Base-by-base conservation (phyloP, 1,140 invertebrate species). In the Zaprionus kolodkinae region DNA sequence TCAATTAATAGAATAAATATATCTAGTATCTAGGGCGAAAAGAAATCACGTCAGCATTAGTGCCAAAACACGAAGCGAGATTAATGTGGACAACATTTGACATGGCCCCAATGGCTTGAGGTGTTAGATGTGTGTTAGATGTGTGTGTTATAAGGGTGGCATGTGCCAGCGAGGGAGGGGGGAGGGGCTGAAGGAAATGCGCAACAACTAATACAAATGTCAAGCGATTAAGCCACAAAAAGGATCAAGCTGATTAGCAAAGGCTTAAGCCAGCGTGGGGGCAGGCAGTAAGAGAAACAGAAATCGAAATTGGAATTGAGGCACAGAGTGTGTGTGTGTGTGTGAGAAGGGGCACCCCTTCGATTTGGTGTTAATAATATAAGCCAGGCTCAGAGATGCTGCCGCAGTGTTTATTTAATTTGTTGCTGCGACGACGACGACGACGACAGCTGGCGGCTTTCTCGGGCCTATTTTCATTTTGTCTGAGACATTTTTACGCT, bases 341-440 rank as follows among this genome's bases (percentile, higher is more conserved):
- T 2, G n/a, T 1, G 52, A 30, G 52, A 30, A n/a, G 13, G 48
- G 60, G 33, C 38, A 40, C 66, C 66, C 63, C 70, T 76, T 88
- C 72, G 80, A 84, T 88, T 84, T 80, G 66, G 73, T 86, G 87
- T 81, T 91, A 91, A 91, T 91, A 83, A 81, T 87, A 83, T 91
- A 72, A 91, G 69, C 82, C 71, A 45, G 65, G 72, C 82, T 87
- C 80, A 78, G 70, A 63, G 43, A 21, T 21, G 21, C 45, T 52
- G 65, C 62, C 76, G 63, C 69, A 78, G 50, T 85, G 66, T 86
- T 91, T 88, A 91, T 91, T 91, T 91, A 91, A 91, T 91, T 91
- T 91, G 84, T 76, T 72, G 72, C 80, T 60, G 65, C 33, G 27
- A 13, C 56, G 45, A 33, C 36, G 27, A 13, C 56, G 45, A 33